Percentiles rank a stretch among this genome's conserved stretches.
Conservation (phyloP, 2,113 vertebrate species). For the Podilymbus podiceps region DNA sequence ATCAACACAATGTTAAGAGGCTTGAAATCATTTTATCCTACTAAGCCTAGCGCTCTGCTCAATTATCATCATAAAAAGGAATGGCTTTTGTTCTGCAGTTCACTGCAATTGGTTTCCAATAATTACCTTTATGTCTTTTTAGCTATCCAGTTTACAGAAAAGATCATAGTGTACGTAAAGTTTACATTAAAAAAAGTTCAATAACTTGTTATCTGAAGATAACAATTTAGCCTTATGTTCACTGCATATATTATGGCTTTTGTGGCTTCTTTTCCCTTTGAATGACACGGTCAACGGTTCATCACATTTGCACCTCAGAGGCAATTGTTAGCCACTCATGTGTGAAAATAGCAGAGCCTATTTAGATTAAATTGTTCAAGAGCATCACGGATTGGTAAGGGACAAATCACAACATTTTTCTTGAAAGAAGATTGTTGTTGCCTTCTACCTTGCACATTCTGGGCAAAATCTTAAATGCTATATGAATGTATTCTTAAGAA, state of each 20-base stretch:
- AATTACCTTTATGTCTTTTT: constrained; percentile 57
- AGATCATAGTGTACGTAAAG: constrained; percentile 45
- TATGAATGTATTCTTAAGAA: not conserved
- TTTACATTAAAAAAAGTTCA: constrained; percentile 57
- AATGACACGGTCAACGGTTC: constrained; percentile 65
- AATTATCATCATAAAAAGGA: constrained; percentile 72
- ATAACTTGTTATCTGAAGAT: constrained; percentile 53
- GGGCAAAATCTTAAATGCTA: constrained; percentile 7
- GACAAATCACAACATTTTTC: constrained; percentile 67
- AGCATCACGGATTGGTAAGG: constrained; percentile 50
- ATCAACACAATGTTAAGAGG: constrained; percentile 61
- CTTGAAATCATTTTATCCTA: constrained; percentile 72
- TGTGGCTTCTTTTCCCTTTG: constrained; percentile 47
- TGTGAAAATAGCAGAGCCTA: constrained; percentile 69
- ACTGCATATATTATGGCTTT: constrained; percentile 50
- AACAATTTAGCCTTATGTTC: constrained; percentile 53
- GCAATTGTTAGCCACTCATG: constrained; percentile 68
- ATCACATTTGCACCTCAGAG: constrained; percentile 71
- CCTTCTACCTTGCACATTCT: not conserved
- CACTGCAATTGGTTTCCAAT: constrained; percentile 59
- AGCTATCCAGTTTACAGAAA: constrained; percentile 44
- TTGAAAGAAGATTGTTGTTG: constrained; percentile 34
- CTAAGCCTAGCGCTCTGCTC: constrained; percentile 40
- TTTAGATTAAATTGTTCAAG: constrained; percentile 71
- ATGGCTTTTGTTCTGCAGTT: constrained; percentile 63